These are phyloP conservation scores for Toxotes chatareus DNA, from an alignment of 2,113 vertebrate genomes.

Conservation along the genomic window DNA sequence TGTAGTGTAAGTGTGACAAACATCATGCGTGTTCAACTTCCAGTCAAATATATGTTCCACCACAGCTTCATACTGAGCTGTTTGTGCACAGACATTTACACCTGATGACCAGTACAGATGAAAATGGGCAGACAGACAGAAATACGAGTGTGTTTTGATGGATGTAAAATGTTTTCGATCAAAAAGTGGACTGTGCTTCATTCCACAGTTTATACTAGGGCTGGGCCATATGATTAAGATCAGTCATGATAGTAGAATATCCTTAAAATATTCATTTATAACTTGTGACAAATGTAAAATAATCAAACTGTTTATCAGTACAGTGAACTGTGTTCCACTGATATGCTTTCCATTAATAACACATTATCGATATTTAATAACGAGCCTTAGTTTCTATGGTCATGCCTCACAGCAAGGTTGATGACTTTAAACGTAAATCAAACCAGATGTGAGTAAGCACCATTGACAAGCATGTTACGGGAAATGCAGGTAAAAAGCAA, in stretches of 20 bases:
- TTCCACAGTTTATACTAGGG: constrained; percentile 6
- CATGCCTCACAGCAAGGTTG: not conserved
- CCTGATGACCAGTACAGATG: not conserved
- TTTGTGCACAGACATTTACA: not conserved
- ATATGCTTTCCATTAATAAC: not conserved
- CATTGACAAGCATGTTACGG: not conserved
- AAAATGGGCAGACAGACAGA: not conserved
- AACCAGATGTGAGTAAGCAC: constrained; percentile 1
- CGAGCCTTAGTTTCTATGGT: constrained; percentile 2
- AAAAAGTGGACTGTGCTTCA: not conserved
- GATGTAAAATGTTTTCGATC: constrained; percentile 1
- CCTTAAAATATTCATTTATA: not conserved
- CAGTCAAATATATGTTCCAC: not conserved
- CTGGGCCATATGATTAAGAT: not conserved
- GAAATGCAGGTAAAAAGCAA: constrained; percentile 20
- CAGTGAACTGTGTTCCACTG: not conserved
- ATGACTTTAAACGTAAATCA: not conserved
- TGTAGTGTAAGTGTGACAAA: constrained; percentile 14
- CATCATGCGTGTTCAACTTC: not conserved
- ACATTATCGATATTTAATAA: not conserved
- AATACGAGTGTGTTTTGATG: not conserved
- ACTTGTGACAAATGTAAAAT: not conserved
- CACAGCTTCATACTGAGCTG: not conserved
- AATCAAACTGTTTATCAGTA: not conserved
- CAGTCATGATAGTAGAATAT: not conserved